A percentile compares a stretch with the other conserved stretches of the same genome.
These are phyloP conservation scores for Fregata magnificens DNA, from an alignment of 2,113 vertebrate species.

Conservation along the genomic window DNA sequence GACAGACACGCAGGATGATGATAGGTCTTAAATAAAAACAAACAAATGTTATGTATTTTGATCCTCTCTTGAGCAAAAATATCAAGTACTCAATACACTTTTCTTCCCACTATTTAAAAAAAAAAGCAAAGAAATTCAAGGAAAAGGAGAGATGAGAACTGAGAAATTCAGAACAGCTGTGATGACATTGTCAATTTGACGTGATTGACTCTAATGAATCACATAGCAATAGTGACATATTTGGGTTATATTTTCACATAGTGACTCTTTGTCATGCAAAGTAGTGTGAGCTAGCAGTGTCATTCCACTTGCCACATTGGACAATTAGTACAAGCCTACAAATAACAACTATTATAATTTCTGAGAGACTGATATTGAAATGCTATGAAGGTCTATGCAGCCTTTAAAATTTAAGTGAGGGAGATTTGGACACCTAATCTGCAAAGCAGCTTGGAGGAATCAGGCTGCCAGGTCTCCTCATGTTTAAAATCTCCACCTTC, in stretches of 20 bases:
- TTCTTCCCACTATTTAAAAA: not conserved
- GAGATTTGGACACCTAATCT: not conserved
- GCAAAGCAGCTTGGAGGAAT: not conserved
- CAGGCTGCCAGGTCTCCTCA: not conserved
- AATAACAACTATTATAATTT: not conserved
- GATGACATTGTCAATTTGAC: not conserved
- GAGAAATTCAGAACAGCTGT: not conserved
- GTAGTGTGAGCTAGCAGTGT: not conserved
- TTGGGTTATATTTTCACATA: not conserved
- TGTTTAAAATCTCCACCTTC: not conserved
- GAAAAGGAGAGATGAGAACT: not conserved
- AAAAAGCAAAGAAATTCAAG: not conserved
- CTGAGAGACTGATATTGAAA: not conserved
- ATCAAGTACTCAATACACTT: not conserved
- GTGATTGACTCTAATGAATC: not conserved
- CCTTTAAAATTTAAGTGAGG: not conserved
- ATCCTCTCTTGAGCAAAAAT: not conserved
- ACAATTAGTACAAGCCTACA: not conserved
- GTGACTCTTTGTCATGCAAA: not conserved
- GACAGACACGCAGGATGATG: accelerated
- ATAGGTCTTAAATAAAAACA: not conserved
- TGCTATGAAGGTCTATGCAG: not conserved
- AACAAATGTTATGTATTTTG: not conserved
- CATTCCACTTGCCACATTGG: not conserved
- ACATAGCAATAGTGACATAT: not conserved